Conservation (phyloP, 2,888 invertebrate genomes). For the Stenchaetothrips biformis region DNA sequence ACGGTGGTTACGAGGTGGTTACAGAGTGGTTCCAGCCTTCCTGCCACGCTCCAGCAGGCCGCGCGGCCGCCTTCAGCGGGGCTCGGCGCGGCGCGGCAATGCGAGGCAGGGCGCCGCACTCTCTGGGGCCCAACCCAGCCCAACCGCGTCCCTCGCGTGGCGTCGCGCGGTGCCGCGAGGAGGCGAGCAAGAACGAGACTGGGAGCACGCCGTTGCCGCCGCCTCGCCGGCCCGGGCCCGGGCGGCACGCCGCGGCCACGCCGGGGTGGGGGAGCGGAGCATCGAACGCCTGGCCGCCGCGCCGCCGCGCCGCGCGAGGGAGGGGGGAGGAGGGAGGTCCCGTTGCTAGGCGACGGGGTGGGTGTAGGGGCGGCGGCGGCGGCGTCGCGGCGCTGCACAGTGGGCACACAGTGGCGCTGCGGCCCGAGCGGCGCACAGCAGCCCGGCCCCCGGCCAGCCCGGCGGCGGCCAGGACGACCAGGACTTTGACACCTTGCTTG, state of each 20-base stretch:
- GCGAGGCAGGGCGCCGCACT: not conserved
- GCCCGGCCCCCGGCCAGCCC: no score
- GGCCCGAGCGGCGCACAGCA: not conserved
- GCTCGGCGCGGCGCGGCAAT: not conserved
- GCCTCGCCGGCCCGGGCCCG: no score
- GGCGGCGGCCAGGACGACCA: not conserved
- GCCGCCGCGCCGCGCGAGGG: not conserved
- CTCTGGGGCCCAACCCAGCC: not conserved
- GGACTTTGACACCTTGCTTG: not conserved
- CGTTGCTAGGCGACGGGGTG: not conserved
- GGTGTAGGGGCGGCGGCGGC: not conserved
- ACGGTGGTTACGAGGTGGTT: no score
- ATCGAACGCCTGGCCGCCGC: not conserved
- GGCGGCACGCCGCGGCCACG: not conserved
- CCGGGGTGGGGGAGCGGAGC: not conserved
- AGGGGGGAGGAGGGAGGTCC: not conserved
- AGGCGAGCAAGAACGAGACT: no score
- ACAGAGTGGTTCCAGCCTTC: not conserved
- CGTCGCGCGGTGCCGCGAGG: no score
- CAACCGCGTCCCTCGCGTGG: not conserved
- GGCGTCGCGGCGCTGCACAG: not conserved
- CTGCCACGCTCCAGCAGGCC: not conserved
- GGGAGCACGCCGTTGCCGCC: no score
- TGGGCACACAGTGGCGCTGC: not conserved
- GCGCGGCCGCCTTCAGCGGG: not conserved